A percentile compares a stretch with the other conserved stretches of the same genome.
Evolutionary conservation across 2,113 vertebrate genomes (phyloP).

Genomic region (Xenopus laevis): DNA sequence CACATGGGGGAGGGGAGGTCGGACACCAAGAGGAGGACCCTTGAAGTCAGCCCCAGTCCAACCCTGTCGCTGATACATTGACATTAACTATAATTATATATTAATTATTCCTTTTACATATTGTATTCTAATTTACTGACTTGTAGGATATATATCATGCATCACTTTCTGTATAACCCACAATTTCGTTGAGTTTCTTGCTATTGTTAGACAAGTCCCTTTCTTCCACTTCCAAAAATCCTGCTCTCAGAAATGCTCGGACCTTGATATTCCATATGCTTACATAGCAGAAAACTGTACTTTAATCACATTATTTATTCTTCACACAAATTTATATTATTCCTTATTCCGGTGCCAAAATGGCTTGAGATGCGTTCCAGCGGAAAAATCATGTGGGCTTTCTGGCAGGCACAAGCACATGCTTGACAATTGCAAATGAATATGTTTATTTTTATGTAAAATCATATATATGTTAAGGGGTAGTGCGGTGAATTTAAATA

Average conservation of each 20-base stretch:
- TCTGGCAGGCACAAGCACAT: slow-evolving; percentile 14
- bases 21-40: too few species aligned
- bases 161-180: too few species aligned
- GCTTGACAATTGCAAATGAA: neutral
- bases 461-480: slow-evolving; percentile 4
- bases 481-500: slow-evolving; percentile 1
- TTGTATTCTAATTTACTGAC: too few species aligned
- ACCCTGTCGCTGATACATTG: too few species aligned
- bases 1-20: too few species aligned
- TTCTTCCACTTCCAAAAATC: slow-evolving; percentile 35
- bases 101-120: too few species aligned
- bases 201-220: slow-evolving; percentile 15
- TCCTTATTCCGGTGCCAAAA: slow-evolving; percentile 36
- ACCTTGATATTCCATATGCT: slow-evolving; percentile 27
- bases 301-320: slow-evolving; percentile 37
- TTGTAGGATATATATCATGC: too few species aligned
- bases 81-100: too few species aligned
- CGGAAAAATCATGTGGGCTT: slow-evolving; percentile 8
- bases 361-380: slow-evolving; percentile 7
- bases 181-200: too few species aligned
- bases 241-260: neutral
- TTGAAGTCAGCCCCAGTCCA: too few species aligned
- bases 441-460: slow-evolving; percentile 14
- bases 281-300: slow-evolving; percentile 13
- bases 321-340: slow-evolving; percentile 31